Evolutionary conservation across 1,140 invertebrate species (phyloP).

Genomic region (Coptotermes formosanus): DNA sequence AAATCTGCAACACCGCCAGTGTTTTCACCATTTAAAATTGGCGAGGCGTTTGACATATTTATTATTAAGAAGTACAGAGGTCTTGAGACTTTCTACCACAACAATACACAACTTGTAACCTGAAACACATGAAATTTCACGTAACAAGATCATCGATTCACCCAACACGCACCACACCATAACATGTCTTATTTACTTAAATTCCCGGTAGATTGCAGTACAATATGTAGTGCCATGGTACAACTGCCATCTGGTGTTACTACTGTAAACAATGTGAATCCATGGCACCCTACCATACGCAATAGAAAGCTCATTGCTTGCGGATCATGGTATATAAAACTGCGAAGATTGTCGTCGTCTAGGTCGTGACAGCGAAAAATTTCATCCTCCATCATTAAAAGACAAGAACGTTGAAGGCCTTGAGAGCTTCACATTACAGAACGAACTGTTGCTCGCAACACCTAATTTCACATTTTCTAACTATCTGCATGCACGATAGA

Average conservation of each 20-base stretch:
- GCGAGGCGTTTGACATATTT: conserved; percentile 39
- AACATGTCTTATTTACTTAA: neutral
- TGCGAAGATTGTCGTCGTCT: too few relatives aligned
- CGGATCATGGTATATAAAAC: too few relatives aligned
- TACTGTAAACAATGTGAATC: too few relatives aligned
- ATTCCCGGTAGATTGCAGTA: neutral
- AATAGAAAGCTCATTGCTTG: too few relatives aligned
- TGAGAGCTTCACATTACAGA: too few relatives aligned
- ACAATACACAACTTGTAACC: neutral
- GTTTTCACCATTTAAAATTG: conserved; percentile 40
- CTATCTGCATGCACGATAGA: too few relatives aligned
- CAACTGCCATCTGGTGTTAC: neutral
- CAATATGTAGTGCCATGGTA: neutral
- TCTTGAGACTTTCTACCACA: conserved; percentile 12
- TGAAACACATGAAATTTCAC: conserved; percentile 31
- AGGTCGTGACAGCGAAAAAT: too few relatives aligned
- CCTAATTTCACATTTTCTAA: too few relatives aligned
- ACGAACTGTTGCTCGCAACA: too few relatives aligned
- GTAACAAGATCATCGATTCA: conserved; percentile 29
- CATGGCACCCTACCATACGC: too few relatives aligned
- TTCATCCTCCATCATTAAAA: too few relatives aligned
- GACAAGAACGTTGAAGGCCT: too few relatives aligned
- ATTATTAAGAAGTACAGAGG: conserved; percentile 21
- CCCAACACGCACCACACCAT: conserved; percentile 19
- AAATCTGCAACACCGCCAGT: conserved; percentile 37